phyloP scores from a whole-genome alignment of 1,140 invertebrate species.

The Papilio dardanus region DNA sequence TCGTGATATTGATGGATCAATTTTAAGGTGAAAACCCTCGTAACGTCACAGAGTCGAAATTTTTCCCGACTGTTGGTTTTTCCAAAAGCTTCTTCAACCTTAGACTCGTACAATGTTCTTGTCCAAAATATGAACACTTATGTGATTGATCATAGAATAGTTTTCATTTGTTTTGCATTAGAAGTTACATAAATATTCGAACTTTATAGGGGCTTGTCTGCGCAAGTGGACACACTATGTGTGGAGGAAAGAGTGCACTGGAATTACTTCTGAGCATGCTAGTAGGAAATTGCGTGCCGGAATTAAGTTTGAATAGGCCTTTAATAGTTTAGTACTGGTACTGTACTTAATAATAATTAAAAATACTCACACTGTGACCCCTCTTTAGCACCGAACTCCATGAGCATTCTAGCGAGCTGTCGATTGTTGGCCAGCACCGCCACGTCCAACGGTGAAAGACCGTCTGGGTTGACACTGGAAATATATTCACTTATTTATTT shows the following conservation, averaged over 20 bases:
- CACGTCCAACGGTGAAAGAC: slow-evolving; percentile 94
- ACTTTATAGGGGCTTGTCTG: too few relatives aligned
- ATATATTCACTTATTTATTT: background rate
- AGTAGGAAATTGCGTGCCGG: too few relatives aligned
- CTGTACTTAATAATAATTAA: slow-evolving; percentile 13
- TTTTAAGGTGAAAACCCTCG: background rate
- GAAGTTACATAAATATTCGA: too few relatives aligned
- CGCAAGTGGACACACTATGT: too few relatives aligned
- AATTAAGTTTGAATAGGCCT: background rate
- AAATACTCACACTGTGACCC: slow-evolving; percentile 92
- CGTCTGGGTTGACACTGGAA: slow-evolving; percentile 92
- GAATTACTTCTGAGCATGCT: too few relatives aligned
- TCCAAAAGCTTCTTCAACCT: background rate
- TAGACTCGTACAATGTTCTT: background rate
- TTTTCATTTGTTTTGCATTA: too few relatives aligned
- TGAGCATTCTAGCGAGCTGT: slow-evolving; percentile 92
- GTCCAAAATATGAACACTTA: background rate
- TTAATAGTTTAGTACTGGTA: background rate
- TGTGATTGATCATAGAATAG: background rate
- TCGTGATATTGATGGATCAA: background rate
- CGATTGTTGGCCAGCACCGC: slow-evolving; percentile 94
- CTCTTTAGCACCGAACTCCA: slow-evolving; percentile 94
- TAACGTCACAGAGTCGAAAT: background rate
- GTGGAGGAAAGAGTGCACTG: too few relatives aligned
- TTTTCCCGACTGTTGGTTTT: background rate